Conservation (phyloP, 2,888 invertebrate species). For the Hymenopus coronatus region DNA sequence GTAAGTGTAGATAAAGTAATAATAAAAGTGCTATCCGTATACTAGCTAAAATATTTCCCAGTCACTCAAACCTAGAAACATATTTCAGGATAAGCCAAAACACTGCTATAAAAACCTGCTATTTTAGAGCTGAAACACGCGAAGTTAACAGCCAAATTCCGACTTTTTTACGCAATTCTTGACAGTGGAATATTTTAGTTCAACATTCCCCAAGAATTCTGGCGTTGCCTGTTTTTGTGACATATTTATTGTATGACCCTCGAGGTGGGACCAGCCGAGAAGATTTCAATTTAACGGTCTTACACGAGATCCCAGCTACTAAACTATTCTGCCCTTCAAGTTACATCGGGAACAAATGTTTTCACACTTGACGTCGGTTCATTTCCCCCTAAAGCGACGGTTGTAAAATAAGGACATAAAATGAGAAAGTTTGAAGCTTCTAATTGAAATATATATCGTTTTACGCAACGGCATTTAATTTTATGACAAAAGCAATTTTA, state of each 20-base stretch:
- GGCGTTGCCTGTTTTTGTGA: not conserved
- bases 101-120: not conserved
- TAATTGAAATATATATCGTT: too few species aligned
- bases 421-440: too few species aligned
- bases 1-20: too few species aligned
- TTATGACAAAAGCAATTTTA: too few species aligned
- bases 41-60: not conserved
- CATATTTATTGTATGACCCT: not conserved
- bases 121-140: not conserved
- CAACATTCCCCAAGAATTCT: not conserved
- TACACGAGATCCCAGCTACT: not conserved
- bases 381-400: not conserved
- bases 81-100: not conserved
- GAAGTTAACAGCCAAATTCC: not conserved
- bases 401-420: not conserved
- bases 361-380: not conserved
- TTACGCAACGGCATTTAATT: too few species aligned
- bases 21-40: too few species aligned
- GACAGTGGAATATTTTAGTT: not conserved
- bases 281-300: not conserved
- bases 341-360: too few species aligned
- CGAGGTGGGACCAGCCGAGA: not conserved
- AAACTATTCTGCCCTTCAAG: not conserved
- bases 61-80: not conserved
- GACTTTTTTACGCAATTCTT: not conserved